phyloP scores from a whole-genome alignment of 1,140 invertebrate genomes.

The Ectropis grisescens region DNA sequence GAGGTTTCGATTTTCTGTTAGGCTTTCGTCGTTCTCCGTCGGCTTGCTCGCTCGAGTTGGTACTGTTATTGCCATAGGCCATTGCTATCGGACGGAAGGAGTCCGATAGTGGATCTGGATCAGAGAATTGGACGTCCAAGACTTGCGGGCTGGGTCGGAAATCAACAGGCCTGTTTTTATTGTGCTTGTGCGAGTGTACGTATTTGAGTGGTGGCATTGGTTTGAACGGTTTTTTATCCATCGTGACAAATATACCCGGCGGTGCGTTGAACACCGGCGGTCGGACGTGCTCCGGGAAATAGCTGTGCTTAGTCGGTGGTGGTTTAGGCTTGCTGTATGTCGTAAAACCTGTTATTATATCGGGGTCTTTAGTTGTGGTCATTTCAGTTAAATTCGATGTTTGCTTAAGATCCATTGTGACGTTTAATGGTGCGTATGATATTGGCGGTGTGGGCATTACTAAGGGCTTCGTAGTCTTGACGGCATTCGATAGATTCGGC shows the following conservation, averaged over 20 bases:
- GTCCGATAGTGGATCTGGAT: slow-evolving; percentile 38
- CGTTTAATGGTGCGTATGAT: slow-evolving; percentile 5
- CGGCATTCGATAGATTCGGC: slow-evolving; percentile 13
- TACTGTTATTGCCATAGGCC: slow-evolving; percentile 18
- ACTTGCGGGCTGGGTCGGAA: slow-evolving; percentile 59
- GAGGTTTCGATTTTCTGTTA: slow-evolving; percentile 16
- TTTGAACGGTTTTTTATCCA: slow-evolving; percentile 65
- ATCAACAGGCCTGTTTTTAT: slow-evolving; percentile 32
- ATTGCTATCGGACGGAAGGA: slow-evolving; percentile 51
- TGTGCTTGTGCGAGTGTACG: slow-evolving; percentile 10
- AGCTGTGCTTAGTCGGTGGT: slow-evolving; percentile 28
- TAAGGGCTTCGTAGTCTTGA: slow-evolving; percentile 39
- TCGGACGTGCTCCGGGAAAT: slow-evolving; percentile 43
- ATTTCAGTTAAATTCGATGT: slow-evolving; percentile 19
- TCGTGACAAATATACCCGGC: slow-evolving; percentile 54
- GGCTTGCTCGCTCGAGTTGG: slow-evolving; percentile 19
- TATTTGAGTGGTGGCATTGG: slow-evolving; percentile 55
- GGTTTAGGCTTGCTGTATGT: slow-evolving; percentile 31
- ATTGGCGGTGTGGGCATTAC: slow-evolving; percentile 42
- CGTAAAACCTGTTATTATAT: slow-evolving; percentile 22
- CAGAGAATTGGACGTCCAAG: slow-evolving; percentile 29
- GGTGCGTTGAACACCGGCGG: slow-evolving; percentile 56
- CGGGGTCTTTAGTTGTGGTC: slow-evolving; percentile 23
- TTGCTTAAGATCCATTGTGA: slow-evolving; percentile 20
- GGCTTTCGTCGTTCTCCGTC: slow-evolving; percentile 28